Conservation (phyloP, 2,888 invertebrate species). For the Pseudeuparius sepicola region DNA sequence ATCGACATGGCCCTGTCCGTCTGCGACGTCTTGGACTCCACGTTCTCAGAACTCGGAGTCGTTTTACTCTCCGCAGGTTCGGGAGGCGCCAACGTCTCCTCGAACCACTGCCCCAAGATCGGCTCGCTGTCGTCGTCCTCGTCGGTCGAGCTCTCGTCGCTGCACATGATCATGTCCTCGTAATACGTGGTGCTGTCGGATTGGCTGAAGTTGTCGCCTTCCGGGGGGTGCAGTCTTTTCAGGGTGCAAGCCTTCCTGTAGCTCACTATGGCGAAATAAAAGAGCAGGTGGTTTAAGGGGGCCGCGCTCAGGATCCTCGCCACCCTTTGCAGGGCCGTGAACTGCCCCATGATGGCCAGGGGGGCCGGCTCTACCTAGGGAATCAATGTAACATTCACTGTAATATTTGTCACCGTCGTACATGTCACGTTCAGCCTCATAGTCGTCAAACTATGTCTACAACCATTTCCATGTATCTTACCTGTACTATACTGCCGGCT, state of each 20-base stretch:
- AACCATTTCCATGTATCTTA: conserved; percentile 15
- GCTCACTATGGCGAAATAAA: conserved; percentile 79
- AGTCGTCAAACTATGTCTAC: too few species aligned
- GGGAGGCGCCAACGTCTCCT: conserved; percentile 80
- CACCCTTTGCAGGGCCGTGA: conserved; percentile 60
- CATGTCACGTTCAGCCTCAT: too few species aligned
- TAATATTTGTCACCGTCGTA: too few species aligned
- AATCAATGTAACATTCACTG: too few species aligned
- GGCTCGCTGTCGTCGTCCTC: conserved; percentile 79
- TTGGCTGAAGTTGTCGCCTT: conserved; percentile 74
- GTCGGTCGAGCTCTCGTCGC: conserved; percentile 81
- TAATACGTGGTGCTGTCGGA: conserved; percentile 95
- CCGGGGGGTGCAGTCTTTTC: conserved; percentile 72
- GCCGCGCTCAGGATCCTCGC: conserved; percentile 60
- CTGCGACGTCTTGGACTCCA: conserved; percentile 42
- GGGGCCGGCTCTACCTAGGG: conserved; percentile 48
- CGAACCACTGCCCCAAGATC: conserved; percentile 87
- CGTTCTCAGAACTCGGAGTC: conserved; percentile 43
- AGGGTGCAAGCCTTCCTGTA: conserved; percentile 84
- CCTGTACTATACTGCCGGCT: conserved; percentile 30
- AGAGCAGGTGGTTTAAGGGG: conserved; percentile 71
- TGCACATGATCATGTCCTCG: conserved; percentile 86
- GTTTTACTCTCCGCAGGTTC: conserved; percentile 52
- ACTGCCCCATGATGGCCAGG: conserved; percentile 52
- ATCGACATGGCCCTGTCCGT: conserved; percentile 43